Conservation (phyloP, 1,140 invertebrate species). For the Proctacanthus coquilletti region DNA sequence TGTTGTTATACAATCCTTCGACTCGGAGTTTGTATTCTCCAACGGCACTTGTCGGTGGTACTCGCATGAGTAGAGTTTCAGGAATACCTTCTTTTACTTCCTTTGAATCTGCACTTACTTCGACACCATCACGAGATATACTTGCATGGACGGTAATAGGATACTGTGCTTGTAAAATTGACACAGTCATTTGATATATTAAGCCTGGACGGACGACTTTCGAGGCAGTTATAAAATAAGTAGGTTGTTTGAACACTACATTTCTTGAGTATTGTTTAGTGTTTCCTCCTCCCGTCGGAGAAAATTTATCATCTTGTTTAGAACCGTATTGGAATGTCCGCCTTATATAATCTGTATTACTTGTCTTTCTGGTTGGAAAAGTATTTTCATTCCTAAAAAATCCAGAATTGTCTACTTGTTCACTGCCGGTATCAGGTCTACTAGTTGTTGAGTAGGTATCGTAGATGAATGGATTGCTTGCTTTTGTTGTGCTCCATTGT, state of each 20-base stretch:
- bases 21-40: slow-evolving; percentile 76
- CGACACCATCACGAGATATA: slow-evolving; percentile 73
- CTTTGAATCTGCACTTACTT: slow-evolving; percentile 59
- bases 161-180: slow-evolving; percentile 51
- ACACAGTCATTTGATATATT: slow-evolving; percentile 67
- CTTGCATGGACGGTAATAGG: slow-evolving; percentile 67
- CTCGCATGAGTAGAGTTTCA: slow-evolving; percentile 66
- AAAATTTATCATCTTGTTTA: no score
- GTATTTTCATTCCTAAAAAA: no score
- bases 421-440: no score
- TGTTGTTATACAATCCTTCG: slow-evolving; percentile 72
- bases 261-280: no score
- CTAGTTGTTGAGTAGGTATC: no score
- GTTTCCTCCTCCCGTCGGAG: no score
- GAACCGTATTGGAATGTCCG: no score
- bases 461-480: no score
- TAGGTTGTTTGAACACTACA: slow-evolving; percentile 24
- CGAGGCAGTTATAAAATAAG: slow-evolving; percentile 77
- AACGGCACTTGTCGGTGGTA: slow-evolving; percentile 63
- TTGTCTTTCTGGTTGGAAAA: no score
- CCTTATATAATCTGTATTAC: no score
- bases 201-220: slow-evolving; percentile 72
- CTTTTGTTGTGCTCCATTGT: no score
- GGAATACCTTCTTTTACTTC: slow-evolving; percentile 64
- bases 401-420: no score